These are phyloP conservation scores for Leptinotarsa texana DNA, from an alignment of 1,140 invertebrate species.

Conservation along the genomic window DNA sequence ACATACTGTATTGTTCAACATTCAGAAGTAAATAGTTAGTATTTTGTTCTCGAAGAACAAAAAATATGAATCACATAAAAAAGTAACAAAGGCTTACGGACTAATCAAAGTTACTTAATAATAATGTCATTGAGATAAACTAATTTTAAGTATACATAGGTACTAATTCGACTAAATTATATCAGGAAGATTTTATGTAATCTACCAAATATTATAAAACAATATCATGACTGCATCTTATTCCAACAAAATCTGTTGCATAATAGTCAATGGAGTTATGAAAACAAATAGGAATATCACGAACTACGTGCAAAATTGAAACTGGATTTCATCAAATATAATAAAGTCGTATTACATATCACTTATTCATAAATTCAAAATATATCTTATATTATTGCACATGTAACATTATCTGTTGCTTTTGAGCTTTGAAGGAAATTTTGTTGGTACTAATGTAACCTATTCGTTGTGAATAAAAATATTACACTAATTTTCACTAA, in stretches of 20 bases:
- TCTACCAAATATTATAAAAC: constrained; percentile 30
- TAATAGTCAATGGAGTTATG: constrained; percentile 20
- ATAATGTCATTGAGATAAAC: constrained; percentile 38
- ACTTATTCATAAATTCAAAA: constrained; percentile 29
- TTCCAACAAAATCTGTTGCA: constrained; percentile 14
- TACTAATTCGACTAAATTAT: constrained; percentile 41
- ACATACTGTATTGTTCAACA: constrained; percentile 3
- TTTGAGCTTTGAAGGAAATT: constrained; percentile 33
- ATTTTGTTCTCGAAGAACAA: constrained; percentile 7
- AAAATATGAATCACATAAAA: constrained; percentile 20
- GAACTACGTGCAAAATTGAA: background rate
- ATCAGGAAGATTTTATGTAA: constrained; percentile 16
- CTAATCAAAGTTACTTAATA: constrained; percentile 31
- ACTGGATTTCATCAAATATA: constrained; percentile 10
- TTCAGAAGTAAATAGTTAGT: constrained; percentile 7
- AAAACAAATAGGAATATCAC: constrained; percentile 7
- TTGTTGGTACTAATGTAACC: constrained; percentile 19
- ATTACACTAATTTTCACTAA: constrained; percentile 13
- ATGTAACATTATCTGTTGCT: constrained; percentile 29
- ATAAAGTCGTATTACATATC: constrained; percentile 36
- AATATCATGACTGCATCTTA: constrained; percentile 22
- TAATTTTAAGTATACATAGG: constrained; percentile 27
- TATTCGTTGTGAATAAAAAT: constrained; percentile 31
- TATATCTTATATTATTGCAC: constrained; percentile 40
- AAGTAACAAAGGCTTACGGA: background rate